Base-by-base conservation (phyloP, 2,797 vertebrate species). In the Centroberyx gerrardi region DNA sequence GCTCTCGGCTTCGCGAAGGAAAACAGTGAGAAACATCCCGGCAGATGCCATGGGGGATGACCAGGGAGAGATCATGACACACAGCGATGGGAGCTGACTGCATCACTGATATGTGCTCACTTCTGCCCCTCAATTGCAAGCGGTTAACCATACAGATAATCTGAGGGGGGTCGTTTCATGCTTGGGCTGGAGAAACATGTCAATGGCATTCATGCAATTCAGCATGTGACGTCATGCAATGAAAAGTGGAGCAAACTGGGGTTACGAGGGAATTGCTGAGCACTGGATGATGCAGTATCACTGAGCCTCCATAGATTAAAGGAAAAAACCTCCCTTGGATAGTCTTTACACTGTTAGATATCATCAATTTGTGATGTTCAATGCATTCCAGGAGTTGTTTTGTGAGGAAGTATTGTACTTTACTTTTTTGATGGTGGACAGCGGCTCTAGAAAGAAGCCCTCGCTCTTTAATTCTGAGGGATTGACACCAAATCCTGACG, bases 271-370 rank as follows among this genome's bases (percentile, higher is more conserved):
- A 83, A 85, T 62, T 42, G 78, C 68, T 68, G 62, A 73, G 53
- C 87, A 84, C 80, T 78, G 83, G 84, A 88, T 89, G 91, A 92
- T 92, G 94, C 94, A 92, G 90, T 74, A 92, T 93, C 77, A 72
- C 72, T 1, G 8, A 84, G 82, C 74, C 77, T 76, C 84, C 55
- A 71, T 42, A 71, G 61, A 62, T 72, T 44, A 74, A 59, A 70
- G 56, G 56, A 52, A 71, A 42, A 51, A 71, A 7, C 54, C 48
- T 58, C 33, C 15, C 2, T 33, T 10, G 13, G 40, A 36, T 36
- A 22, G 22, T 1, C 33, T 36, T 8, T 36, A 36, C 22, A 22
- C 22, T 22, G 33, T 36, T 8, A 36, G 33, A 36, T 36, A 36
- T 36, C 33, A 36, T 36, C 33, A 4, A 36, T 5, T 36, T 36